Conservation (phyloP, 2,888 invertebrate species). For the Bugulina stolonifera region DNA sequence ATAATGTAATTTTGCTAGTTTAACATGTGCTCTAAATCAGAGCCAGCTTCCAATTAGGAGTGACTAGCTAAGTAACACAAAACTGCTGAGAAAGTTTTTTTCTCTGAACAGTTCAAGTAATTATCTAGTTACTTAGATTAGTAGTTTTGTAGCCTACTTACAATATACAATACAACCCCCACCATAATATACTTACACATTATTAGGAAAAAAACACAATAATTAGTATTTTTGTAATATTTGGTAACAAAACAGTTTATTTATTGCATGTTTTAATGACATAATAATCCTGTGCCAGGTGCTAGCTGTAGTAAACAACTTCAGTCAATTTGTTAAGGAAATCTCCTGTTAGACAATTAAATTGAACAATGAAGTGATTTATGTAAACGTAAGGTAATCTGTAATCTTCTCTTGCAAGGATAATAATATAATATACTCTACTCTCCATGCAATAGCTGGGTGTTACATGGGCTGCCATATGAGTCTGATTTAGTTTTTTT, state of each 20-base stretch:
- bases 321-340: neutral
- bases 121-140: constrained; percentile 4
- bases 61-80: neutral
- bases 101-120: neutral
- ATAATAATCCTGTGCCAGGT: neutral
- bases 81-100: constrained; percentile 13
- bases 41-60: constrained; percentile 6
- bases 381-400: neutral
- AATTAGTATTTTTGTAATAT: no score
- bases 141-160: no score
- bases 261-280: no score
- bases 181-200: no score
- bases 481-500: constrained; percentile 2
- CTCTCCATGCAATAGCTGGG: no score
- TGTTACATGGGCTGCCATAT: neutral
- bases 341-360: neutral
- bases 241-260: no score
- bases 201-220: no score
- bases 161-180: neutral
- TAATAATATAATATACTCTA: no score
- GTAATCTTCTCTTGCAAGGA: no score
- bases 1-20: neutral
- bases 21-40: constrained; percentile 22
- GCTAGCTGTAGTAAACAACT: neutral
- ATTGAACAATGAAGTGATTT: neutral